Conservation (phyloP, 1,140 invertebrate species). For the Nomia melanderi region DNA sequence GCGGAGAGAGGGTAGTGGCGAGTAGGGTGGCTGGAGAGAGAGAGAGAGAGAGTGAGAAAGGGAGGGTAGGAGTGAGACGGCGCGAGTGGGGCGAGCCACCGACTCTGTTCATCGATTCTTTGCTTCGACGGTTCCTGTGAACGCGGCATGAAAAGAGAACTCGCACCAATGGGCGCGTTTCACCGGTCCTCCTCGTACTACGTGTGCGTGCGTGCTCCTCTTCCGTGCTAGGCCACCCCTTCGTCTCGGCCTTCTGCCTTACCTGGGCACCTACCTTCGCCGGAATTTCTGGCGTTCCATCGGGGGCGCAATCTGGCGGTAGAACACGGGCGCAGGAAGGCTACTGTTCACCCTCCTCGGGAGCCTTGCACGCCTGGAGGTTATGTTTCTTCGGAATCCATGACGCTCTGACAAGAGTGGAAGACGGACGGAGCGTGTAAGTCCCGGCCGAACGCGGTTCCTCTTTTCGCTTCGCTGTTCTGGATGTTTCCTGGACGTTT, state of each 20-base stretch:
- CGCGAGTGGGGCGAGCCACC: constrained; percentile 48
- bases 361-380: constrained; percentile 34
- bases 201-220: constrained; percentile 12
- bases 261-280: not conserved
- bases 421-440: constrained; percentile 62
- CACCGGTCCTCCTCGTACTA: constrained; percentile 10
- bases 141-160: constrained; percentile 50
- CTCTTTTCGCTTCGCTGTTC: not conserved
- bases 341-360: constrained; percentile 8
- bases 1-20: not conserved
- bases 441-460: constrained; percentile 13
- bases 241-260: not conserved
- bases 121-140: constrained; percentile 54
- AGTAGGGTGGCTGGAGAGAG: not conserved
- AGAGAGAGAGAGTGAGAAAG: constrained; percentile 9
- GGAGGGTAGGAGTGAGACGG: not conserved
- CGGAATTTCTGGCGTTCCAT: constrained; percentile 13
- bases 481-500: not conserved
- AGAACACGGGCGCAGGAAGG: constrained; percentile 4
- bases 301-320: constrained; percentile 53
- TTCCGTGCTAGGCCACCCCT: not conserved
- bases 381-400: constrained; percentile 62
- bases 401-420: constrained; percentile 67
- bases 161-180: constrained; percentile 39
- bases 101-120: constrained; percentile 60